Evolutionary conservation across 2,888 invertebrate species (phyloP).

Genomic region (Drosophila yooni): DNA sequence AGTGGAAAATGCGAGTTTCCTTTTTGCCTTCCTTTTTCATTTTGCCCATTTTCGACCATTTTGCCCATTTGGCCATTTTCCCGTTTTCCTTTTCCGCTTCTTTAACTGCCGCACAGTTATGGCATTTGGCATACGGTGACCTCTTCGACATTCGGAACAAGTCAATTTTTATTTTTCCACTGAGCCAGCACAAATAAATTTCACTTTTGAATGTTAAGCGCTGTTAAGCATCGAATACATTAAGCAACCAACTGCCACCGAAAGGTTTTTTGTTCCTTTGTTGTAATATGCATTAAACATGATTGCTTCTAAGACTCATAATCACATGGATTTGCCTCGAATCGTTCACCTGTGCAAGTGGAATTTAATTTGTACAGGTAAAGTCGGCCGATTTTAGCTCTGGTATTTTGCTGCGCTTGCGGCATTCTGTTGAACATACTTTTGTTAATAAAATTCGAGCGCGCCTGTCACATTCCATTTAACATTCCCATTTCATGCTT

Average conservation of each 20-base stretch:
- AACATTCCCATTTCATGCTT: conserved; percentile 6
- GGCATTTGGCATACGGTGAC: conserved; percentile 42
- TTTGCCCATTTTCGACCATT: conserved; percentile 48
- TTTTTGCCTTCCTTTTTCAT: conserved; percentile 56
- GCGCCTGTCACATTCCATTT: conserved; percentile 42
- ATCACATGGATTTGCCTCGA: background rate
- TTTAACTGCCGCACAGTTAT: conserved; percentile 31
- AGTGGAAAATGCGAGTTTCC: conserved; percentile 73
- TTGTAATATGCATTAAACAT: conserved; percentile 15
- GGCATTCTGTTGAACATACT: conserved; percentile 68
- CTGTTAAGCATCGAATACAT: conserved; percentile 4
- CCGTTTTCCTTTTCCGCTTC: conserved; percentile 26
- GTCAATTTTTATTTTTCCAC: conserved; percentile 62
- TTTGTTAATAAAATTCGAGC: conserved; percentile 56
- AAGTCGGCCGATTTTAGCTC: conserved; percentile 40
- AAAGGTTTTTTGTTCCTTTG: background rate
- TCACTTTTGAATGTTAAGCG: conserved; percentile 4
- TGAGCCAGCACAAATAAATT: conserved; percentile 51
- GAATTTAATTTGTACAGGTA: conserved; percentile 59
- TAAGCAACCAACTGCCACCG: background rate
- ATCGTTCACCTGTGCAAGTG: conserved; percentile 45
- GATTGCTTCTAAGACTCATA: conserved; percentile 8
- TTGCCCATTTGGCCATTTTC: conserved; percentile 36
- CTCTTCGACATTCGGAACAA: conserved; percentile 39
- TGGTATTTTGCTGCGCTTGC: conserved; percentile 54